phyloP scores from a whole-genome alignment of 2,797 vertebrate genomes.

The Melanotaenia nigrans region DNA sequence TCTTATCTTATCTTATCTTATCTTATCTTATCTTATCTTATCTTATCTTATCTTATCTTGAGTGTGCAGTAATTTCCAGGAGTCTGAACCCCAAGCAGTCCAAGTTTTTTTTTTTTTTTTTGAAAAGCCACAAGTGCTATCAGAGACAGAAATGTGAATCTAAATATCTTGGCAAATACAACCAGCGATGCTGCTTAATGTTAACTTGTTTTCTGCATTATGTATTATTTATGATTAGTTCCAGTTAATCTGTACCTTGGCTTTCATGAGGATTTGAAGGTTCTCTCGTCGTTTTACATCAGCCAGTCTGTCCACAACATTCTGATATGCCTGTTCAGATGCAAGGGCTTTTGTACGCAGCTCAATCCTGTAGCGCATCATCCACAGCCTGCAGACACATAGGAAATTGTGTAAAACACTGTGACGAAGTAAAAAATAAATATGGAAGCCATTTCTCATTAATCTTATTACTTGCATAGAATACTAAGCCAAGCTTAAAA shows the following conservation, averaged over 20 bases:
- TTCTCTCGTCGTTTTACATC: slow-evolving; percentile 87
- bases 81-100: neutral
- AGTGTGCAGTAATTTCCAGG: neutral
- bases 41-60: too few species aligned
- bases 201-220: neutral
- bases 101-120: neutral
- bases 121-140: neutral
- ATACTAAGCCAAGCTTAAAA: neutral
- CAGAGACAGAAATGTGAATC: neutral
- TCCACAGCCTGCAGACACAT: slow-evolving; percentile 85
- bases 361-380: slow-evolving; percentile 83
- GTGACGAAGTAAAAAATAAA: neutral
- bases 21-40: too few species aligned
- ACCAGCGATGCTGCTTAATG: neutral
- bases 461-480: neutral
- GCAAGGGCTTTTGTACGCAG: slow-evolving; percentile 75
- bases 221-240: neutral
- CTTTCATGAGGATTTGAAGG: slow-evolving; percentile 82
- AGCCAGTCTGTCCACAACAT: slow-evolving; percentile 83
- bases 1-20: too few species aligned
- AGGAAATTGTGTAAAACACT: slow-evolving; percentile 6
- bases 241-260: slow-evolving; percentile 67
- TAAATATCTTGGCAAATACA: neutral
- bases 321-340: slow-evolving; percentile 84
- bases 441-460: neutral